Evolutionary conservation across 2,797 vertebrate species (phyloP), one percentile per base, ranked within the genome.

Genomic region (Momotus momota): DNA sequence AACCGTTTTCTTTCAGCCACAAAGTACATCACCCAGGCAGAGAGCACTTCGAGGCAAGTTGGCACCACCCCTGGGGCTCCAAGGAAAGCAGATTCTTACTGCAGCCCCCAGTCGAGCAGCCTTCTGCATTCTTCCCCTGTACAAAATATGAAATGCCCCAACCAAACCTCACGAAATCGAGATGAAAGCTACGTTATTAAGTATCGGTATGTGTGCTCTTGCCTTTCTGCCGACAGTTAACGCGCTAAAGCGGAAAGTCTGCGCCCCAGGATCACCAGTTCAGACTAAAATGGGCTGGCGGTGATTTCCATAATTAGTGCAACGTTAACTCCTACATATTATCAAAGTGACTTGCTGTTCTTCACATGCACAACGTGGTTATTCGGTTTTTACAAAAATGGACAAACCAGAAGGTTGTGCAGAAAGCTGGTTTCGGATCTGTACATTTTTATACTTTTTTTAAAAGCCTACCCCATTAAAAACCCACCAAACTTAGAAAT

Each of bases 241-340:
- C 33, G 35, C 81, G 90, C 69, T 46, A 81, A 82, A 88, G 93
- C 62, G 75, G 43, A 92, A 66, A 88, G 75, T 64, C 3, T 90
- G 88, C 94, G 65, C 73, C 75, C 86, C 91, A 71, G 61, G 49
- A 65, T 65, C 67, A 94, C 92, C 84, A 88, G 85, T 65, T 95
- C 79, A 88, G 86, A 88, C 60, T 79, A 89, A 88, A 93, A 88
- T 3, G 33, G 78, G 81, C 96, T 74, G 96, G 97, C 97, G 98
- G 97, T 87, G 91, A 97, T 95, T 88, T 94, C 93, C 91, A 67
- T 55, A 80, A 60, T 73, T 89, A 97, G 93, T 97, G 96, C 96
- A 98, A 92, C 74, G 69, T 91, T 86, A 94, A 89, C 94, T 94
- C 79, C 77, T 93, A 52, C 10, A 92, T 58, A 86, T 81, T 89